phyloP scores from a whole-genome alignment of 2,797 vertebrate genomes.

The Hybognathus amarus region DNA sequence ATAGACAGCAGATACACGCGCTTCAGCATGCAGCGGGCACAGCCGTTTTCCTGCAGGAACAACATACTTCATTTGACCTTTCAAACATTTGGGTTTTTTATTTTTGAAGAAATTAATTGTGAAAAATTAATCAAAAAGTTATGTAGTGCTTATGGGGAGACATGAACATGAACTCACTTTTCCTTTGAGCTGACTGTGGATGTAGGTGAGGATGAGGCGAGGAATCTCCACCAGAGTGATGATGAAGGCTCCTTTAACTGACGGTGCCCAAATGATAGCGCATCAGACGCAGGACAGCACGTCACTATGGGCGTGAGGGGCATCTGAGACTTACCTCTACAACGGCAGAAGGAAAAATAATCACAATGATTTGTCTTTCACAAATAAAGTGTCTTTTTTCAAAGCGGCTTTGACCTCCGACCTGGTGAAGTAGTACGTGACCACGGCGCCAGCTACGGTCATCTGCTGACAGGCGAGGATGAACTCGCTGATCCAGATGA shows the following conservation, averaged over 20 bases:
- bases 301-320: conserved; percentile 88
- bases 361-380: not conserved
- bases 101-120: not conserved
- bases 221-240: conserved; percentile 98
- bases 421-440: conserved; percentile 98
- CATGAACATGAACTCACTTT: conserved; percentile 79
- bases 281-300: conserved; percentile 83
- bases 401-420: conserved; percentile 62
- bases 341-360: not conserved
- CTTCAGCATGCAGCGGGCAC: conserved; percentile 94
- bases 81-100: not conserved
- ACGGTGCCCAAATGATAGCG: conserved; percentile 96
- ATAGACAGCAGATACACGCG: conserved; percentile 96
- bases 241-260: conserved; percentile 97
- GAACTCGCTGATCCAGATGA: conserved; percentile 98
- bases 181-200: conserved; percentile 95
- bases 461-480: conserved; percentile 98
- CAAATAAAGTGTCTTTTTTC: not conserved
- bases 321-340: conserved; percentile 90
- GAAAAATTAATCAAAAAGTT: too few relatives aligned
- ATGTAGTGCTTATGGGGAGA: too few relatives aligned
- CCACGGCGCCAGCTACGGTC: conserved; percentile 95
- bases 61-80: not conserved
- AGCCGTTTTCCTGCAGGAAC: conserved; percentile 87
- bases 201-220: conserved; percentile 92